Conservation (phyloP, 2,888 invertebrate genomes). For the Listrodromus nycthemerus region DNA sequence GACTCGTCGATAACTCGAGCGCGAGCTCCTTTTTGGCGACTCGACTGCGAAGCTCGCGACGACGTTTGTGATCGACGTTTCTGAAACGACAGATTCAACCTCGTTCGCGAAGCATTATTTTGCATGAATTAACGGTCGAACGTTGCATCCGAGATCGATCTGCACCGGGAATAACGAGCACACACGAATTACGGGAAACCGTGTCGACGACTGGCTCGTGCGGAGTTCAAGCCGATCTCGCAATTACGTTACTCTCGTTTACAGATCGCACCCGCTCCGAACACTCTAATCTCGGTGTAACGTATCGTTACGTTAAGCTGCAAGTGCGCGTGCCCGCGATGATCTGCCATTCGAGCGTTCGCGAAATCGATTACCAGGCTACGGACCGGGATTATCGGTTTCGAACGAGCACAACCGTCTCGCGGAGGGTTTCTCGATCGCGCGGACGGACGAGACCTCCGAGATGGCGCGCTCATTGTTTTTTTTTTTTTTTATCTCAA, state of each 20-base stretch:
- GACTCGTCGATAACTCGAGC: too few species aligned
- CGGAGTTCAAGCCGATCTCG: not conserved
- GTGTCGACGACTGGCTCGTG: too few species aligned
- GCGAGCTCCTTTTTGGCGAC: too few species aligned
- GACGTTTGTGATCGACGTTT: too few species aligned
- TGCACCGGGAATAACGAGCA: too few species aligned
- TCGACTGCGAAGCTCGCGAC: too few species aligned
- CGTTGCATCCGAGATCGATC: too few species aligned
- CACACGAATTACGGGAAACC: too few species aligned
- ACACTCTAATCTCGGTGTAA: slow-evolving; percentile 19
- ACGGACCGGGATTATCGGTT: slow-evolving; percentile 41
- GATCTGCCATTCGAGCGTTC: slow-evolving; percentile 41
- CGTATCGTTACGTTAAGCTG: slow-evolving; percentile 37
- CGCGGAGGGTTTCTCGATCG: not conserved
- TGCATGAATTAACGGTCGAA: too few species aligned
- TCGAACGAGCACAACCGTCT: not conserved
- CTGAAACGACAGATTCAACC: too few species aligned
- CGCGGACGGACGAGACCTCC: not conserved
- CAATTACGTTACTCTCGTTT: slow-evolving; percentile 14
- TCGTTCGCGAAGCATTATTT: too few species aligned
- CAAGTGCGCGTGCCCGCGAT: slow-evolving; percentile 28
- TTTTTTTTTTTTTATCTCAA: too few species aligned
- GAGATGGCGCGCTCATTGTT: not conserved
- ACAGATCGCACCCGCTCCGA: slow-evolving; percentile 8
- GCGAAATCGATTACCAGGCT: slow-evolving; percentile 48